Percentiles rank a stretch among this genome's conserved stretches.
These are phyloP conservation scores for Rhipidura dahli DNA, from an alignment of 2,113 vertebrate species.

Conservation along the genomic window DNA sequence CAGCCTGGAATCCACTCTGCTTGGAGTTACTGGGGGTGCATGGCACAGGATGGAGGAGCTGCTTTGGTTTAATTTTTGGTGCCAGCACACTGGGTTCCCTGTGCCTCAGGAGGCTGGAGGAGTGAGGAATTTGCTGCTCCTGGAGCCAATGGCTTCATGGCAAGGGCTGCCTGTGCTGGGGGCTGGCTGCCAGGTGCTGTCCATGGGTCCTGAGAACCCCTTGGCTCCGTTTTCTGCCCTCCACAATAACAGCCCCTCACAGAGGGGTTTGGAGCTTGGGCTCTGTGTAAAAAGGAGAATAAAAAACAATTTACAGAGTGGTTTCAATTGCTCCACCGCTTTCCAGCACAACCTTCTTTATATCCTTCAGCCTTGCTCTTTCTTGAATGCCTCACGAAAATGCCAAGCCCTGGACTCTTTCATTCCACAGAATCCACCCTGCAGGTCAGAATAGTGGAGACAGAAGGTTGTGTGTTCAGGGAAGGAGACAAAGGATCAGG, in stretches of 20 bases:
- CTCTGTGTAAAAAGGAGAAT: not conserved
- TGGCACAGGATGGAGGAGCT: not conserved
- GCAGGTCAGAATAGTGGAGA: not conserved
- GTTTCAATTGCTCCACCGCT: not conserved
- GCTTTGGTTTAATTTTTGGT: not conserved
- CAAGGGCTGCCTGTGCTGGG: not conserved
- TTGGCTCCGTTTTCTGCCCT: not conserved
- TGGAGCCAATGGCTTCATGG: not conserved
- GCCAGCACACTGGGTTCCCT: not conserved
- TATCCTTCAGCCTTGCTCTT: not conserved
- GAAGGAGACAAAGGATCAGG: not conserved
- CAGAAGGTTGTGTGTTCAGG: not conserved
- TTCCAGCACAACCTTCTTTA: not conserved
- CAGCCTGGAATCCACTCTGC: not conserved
- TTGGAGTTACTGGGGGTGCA: not conserved
- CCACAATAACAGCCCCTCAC: not conserved
- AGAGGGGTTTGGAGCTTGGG: not conserved
- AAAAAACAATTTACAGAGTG: not conserved
- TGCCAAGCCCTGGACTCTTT: not conserved
- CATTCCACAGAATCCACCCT: not conserved
- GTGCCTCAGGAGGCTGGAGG: not conserved
- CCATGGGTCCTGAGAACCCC: not conserved
- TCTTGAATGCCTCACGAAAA: not conserved
- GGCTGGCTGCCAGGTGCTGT: not conserved
- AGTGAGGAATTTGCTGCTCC: not conserved